A percentile compares a stretch with the other conserved stretches of the same genome.
Conservation (phyloP, 2,797 vertebrate species). For the Microctenopoma stevenorrisi region DNA sequence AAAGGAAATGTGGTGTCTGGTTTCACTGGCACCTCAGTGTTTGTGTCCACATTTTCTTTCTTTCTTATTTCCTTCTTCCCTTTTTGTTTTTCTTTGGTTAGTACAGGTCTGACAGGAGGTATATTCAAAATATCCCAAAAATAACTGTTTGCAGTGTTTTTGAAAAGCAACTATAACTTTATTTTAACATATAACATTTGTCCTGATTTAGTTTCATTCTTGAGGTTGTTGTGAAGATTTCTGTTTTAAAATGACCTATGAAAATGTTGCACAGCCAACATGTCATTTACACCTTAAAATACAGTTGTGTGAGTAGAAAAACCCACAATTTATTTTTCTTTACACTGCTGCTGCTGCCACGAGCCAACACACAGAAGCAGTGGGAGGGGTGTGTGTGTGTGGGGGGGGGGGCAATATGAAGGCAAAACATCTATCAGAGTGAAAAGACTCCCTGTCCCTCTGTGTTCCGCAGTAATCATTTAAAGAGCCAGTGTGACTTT, state of each 20-base stretch:
- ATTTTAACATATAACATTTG: background rate
- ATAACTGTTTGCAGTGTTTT: background rate
- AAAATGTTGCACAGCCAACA: background rate
- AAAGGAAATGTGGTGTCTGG: too few species aligned
- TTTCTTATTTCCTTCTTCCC: too few species aligned
- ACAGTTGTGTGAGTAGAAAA: constrained; percentile 3
- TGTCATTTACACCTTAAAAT: constrained; percentile 36
- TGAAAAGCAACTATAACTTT: background rate
- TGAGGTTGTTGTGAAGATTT: constrained; percentile 18
- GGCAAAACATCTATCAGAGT: constrained; percentile 67
- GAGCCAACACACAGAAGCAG: background rate
- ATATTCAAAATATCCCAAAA: too few species aligned
- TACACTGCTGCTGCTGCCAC: constrained; percentile 21
- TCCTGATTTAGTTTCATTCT: constrained; percentile 7
- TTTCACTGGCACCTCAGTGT: too few species aligned
- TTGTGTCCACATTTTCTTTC: too few species aligned
- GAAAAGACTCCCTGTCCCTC: constrained; percentile 45
- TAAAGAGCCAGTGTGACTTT: constrained; percentile 61
- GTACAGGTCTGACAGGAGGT: too few species aligned
- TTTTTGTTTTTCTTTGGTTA: too few species aligned
- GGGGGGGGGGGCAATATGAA: constrained; percentile 35
- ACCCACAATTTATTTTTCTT: constrained; percentile 38
- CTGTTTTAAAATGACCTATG: constrained; percentile 4
- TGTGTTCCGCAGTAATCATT: constrained; percentile 42
- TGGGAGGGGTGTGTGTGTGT: background rate